Percentiles rank a stretch among this genome's conserved stretches.
Conservation (phyloP, 2,888 invertebrate species). For the Xestia xanthographa region DNA sequence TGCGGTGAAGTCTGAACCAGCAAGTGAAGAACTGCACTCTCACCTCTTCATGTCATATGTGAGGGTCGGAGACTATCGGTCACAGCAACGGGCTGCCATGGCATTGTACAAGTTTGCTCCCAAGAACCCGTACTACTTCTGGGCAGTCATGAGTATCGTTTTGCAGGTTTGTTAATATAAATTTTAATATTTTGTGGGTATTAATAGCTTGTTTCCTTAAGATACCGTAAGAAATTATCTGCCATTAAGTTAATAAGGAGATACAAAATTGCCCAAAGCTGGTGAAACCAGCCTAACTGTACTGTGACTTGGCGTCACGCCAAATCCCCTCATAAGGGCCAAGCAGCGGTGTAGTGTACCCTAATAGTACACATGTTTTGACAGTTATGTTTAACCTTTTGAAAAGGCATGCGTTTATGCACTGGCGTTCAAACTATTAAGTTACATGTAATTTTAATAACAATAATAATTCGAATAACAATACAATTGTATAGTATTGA, state of each 20-base stretch:
- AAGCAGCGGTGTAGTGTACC: neutral
- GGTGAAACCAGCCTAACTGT: neutral
- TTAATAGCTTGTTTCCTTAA: neutral
- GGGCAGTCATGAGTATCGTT: constrained; percentile 99
- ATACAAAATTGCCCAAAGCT: neutral
- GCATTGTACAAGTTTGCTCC: constrained; percentile 97
- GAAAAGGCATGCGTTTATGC: too few relatives aligned
- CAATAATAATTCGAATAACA: too few relatives aligned
- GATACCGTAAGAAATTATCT: neutral
- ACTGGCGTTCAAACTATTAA: neutral
- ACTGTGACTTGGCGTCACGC: neutral
- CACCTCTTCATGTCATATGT: constrained; percentile 99
- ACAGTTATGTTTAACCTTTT: neutral
- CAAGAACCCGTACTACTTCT: constrained; percentile 99
- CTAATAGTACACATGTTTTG: neutral
- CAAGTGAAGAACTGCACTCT: constrained; percentile 97
- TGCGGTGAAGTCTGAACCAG: constrained; percentile 95
- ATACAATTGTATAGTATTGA: neutral
- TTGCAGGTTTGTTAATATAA: constrained; percentile 92
- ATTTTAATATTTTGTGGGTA: neutral
- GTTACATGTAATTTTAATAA: neutral
- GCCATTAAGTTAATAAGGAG: neutral
- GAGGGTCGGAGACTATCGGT: constrained; percentile 96
- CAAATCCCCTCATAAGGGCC: neutral
- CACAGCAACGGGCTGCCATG: constrained; percentile 97